Conservation (phyloP, 2,797 vertebrate genomes). For the Rhynchonycteris naso region DNA sequence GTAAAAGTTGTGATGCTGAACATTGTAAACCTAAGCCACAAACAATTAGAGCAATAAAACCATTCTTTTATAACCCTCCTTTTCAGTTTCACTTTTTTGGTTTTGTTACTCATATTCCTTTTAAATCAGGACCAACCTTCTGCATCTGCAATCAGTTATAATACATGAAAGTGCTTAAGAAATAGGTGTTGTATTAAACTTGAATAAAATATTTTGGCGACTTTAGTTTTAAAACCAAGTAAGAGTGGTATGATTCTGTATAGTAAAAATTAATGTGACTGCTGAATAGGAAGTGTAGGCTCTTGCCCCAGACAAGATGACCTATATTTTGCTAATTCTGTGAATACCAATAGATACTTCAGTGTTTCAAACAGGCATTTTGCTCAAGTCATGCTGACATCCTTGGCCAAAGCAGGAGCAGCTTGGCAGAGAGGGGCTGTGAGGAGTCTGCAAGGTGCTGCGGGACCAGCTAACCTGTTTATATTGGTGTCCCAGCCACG, state of each 20-base stretch:
- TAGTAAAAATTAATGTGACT: not conserved
- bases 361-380: not conserved
- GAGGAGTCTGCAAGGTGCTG: not conserved
- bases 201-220: not conserved
- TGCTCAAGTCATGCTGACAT: not conserved
- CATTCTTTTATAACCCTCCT: not conserved
- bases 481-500: not conserved
- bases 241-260: not conserved
- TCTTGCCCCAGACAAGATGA: not conserved
- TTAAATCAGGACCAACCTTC: not conserved
- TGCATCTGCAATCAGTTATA: not conserved
- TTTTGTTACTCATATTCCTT: constrained; percentile 24
- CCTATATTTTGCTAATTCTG: not conserved
- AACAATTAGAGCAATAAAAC: not conserved
- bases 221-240: constrained; percentile 32
- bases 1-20: not conserved
- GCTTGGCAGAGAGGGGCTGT: not conserved
- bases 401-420: not conserved
- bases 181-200: not conserved
- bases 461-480: not conserved
- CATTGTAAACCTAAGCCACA: not conserved
- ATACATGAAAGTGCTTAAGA: constrained; percentile 6
- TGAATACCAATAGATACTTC: not conserved
- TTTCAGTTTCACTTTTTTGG: not conserved
- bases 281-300: not conserved